Base-by-base conservation (phyloP, 2,113 vertebrate species). In the Oryzias melastigma region DNA sequence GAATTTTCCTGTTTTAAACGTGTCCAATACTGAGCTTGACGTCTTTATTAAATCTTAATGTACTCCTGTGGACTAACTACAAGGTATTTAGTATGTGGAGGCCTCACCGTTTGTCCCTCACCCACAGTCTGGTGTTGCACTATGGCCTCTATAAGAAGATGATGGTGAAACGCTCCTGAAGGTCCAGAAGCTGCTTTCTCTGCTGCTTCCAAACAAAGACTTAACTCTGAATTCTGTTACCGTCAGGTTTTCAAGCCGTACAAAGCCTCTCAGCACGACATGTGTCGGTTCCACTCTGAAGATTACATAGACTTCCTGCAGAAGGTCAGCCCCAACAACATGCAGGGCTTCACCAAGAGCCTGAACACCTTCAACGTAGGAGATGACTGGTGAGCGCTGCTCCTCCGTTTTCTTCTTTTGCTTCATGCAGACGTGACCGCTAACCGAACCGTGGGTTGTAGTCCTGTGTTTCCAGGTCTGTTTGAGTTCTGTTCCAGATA, bases 331-430 rank as follows among this genome's bases (percentile, higher is more conserved):
- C 97, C 97, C 74, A 98, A 95, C 75, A 98, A 99, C 85, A 99
- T 99, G 96, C 97, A 99, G 82, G 97, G 97, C 65, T 98, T 99
- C 91, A 98, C 97, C 35, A 99, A 99, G 89, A 98, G 97, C 84
- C 95, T 99, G 68, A 99, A 99, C 5, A 92, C 97, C 53, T 99
- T 99, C 88, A 99, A 99, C 0, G 97, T 99, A 35, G 97, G 97
- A 0, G 97, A 98, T 0, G 97, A 99, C 89, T 99, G 97, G 97
- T 98, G 80, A 93, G 95, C 47, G 14, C 18, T 5, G 13, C 48
- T 29, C n/a, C n/a, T 10, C 14, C 5, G 3, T 7, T 2, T 22
- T 22, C 12, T n/a, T 13, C 14, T 50, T 24, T 25, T 48, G 17
- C 5, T 18, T 46, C 44, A 18, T 6, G 16, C 4, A 17, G 3